Conservation (phyloP, 2,888 invertebrate genomes). For the Drosophila barbarae region DNA sequence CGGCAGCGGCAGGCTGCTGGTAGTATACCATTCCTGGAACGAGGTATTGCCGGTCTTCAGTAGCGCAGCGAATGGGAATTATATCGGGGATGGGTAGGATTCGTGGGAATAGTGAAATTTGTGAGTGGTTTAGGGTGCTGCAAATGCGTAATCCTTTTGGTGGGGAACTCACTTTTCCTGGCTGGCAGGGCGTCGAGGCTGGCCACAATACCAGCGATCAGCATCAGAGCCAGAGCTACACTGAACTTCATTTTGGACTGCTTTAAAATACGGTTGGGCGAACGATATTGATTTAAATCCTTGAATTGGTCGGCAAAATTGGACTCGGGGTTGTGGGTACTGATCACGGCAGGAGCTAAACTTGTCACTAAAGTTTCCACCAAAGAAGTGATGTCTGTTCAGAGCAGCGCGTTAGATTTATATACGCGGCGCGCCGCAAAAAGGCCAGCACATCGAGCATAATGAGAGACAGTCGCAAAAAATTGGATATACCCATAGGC, state of each 20-base stretch:
- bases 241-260: conserved; percentile 69
- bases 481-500: conserved; percentile 67
- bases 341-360: conserved; percentile 79
- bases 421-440: conserved; percentile 75
- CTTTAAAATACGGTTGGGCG: conserved; percentile 6
- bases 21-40: conserved; percentile 76
- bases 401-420: conserved; percentile 78
- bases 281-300: conserved; percentile 35
- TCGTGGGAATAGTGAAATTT: conserved; percentile 7
- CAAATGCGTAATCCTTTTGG: conserved; percentile 14
- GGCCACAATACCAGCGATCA: conserved; percentile 72
- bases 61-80: conserved; percentile 5
- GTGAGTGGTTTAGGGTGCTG: neutral
- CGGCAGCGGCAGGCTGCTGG: conserved; percentile 76
- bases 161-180: conserved; percentile 72
- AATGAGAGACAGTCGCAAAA: conserved; percentile 59
- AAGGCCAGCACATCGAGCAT: conserved; percentile 54
- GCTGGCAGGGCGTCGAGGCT: conserved; percentile 72
- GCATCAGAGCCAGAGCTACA: conserved; percentile 68
- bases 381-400: conserved; percentile 79
- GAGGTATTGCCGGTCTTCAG: conserved; percentile 64
- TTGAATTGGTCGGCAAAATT: conserved; percentile 26
- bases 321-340: conserved; percentile 45
- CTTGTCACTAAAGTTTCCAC: conserved; percentile 80
- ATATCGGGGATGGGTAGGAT: conserved; percentile 11